These are phyloP conservation scores for Manis pentadactyla DNA, from an alignment of 2,797 vertebrate species.

Conservation along the genomic window DNA sequence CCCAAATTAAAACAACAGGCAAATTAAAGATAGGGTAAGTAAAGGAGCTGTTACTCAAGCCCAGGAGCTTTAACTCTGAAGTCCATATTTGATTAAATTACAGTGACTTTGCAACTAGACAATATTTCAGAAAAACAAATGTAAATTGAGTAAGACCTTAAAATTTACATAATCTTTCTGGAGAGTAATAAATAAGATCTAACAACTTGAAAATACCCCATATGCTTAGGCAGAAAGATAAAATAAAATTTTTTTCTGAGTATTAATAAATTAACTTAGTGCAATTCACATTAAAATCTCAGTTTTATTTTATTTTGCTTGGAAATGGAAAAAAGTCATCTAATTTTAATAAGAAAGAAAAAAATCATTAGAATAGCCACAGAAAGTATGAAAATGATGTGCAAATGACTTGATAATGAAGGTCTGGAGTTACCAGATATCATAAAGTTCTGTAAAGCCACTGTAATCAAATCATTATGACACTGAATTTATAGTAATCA, in stretches of 20 bases:
- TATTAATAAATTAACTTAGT: background rate
- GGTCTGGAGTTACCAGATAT: background rate
- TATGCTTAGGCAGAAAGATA: background rate
- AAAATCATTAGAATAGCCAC: background rate
- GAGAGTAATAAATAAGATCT: background rate
- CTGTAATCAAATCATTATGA: background rate
- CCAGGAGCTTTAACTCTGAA: background rate
- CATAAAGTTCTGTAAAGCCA: background rate
- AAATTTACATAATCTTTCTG: background rate
- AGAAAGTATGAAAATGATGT: background rate
- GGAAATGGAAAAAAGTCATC: background rate
- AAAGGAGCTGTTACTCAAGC: background rate
- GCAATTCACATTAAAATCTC: background rate
- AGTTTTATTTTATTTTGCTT: background rate
- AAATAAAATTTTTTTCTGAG: background rate
- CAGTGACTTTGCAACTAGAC: background rate
- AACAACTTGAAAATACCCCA: background rate
- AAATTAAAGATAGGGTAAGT: background rate
- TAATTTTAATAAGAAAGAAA: background rate
- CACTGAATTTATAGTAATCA: background rate
- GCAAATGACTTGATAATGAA: background rate
- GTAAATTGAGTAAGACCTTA: background rate
- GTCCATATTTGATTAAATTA: background rate
- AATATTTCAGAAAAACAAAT: background rate
- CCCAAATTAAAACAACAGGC: background rate